A percentile compares a stretch with the other conserved stretches of the same genome.
Evolutionary conservation across 2,888 invertebrate species (phyloP).

Genomic region (Prenolepis imparis): DNA sequence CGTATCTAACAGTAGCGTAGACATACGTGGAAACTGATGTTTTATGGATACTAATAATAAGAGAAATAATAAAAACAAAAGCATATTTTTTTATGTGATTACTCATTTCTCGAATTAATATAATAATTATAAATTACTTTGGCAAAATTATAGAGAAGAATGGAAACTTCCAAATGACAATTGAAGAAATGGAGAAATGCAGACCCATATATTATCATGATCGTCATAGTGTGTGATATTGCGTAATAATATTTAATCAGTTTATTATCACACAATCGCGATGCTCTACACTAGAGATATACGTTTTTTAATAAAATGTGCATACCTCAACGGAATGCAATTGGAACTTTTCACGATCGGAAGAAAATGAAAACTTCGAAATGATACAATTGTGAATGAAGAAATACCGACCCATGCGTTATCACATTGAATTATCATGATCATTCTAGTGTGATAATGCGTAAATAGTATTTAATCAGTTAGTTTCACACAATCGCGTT

Average conservation of each 20-base stretch:
- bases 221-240: background rate
- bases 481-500: background rate
- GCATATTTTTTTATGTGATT: too few relatives aligned
- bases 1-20: conserved; percentile 11
- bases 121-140: too few relatives aligned
- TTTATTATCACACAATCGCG: background rate
- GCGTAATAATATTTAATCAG: background rate
- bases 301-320: background rate
- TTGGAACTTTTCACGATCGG: background rate
- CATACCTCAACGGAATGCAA: background rate
- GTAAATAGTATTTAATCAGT: background rate
- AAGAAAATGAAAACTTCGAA: background rate
- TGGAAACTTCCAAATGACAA: background rate
- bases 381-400: background rate
- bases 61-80: background rate
- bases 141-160: background rate
- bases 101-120: too few relatives aligned
- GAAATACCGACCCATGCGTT: background rate
- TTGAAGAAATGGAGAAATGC: background rate
- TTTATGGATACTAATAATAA: background rate
- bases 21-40: background rate
- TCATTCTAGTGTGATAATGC: background rate
- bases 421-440: background rate
- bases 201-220: background rate
- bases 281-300: background rate